These are phyloP conservation scores for Ptychodera flava DNA, from an alignment of 35 echinoderm and acorn worm genomes.

Conservation along the genomic window DNA sequence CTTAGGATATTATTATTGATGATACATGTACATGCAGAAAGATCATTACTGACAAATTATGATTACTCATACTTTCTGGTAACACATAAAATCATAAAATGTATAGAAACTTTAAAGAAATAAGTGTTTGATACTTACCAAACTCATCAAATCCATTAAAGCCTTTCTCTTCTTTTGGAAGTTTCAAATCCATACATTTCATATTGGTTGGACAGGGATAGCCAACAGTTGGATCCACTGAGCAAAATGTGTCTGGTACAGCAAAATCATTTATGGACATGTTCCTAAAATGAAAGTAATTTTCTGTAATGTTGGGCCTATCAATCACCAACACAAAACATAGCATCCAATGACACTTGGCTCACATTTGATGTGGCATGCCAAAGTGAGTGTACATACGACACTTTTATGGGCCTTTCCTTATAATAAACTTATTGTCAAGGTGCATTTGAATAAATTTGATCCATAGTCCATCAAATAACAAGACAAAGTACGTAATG, in stretches of 20 bases:
- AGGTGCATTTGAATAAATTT: too few species aligned
- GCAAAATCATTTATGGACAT: constrained; percentile 45
- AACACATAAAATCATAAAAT: background rate
- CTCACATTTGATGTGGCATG: too few species aligned
- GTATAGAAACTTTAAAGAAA: too few species aligned
- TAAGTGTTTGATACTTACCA: too few species aligned
- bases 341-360: too few species aligned
- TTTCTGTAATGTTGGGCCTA: too few species aligned
- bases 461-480: too few species aligned
- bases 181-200: constrained; percentile 35
- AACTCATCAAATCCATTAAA: constrained; percentile 93
- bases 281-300: constrained; percentile 6
- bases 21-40: background rate
- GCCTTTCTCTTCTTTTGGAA: constrained; percentile 28
- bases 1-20: background rate
- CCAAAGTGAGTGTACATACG: too few species aligned
- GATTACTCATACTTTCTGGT: background rate
- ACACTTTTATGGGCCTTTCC: too few species aligned
- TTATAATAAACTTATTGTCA: too few species aligned
- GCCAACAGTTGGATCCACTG: constrained; percentile 5
- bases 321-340: too few species aligned
- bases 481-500: too few species aligned
- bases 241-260: constrained; percentile 80
- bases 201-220: constrained; percentile 47
- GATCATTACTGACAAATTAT: background rate